phyloP scores from a whole-genome alignment of 2,797 vertebrate genomes.

The Glossophaga mutica region DNA sequence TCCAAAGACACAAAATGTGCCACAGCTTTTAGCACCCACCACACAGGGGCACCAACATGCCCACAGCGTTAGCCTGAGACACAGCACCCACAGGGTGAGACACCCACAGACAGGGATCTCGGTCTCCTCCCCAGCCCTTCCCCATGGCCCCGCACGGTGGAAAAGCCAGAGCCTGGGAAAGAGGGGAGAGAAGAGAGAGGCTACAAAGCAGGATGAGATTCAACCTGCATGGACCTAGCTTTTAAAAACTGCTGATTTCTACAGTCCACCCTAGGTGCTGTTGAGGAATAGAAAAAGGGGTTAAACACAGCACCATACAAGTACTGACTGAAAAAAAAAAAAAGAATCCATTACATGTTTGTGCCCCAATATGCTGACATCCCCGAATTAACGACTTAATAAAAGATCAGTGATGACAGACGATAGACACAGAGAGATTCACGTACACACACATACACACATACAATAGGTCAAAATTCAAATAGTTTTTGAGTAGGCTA shows the following conservation, averaged over 20 bases:
- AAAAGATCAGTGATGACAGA: background rate
- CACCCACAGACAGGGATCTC: fast-evolving
- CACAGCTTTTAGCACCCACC: background rate
- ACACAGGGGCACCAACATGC: background rate
- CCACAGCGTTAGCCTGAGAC: background rate
- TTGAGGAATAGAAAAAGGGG: background rate
- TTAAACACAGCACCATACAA: background rate
- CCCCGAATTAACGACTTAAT: background rate
- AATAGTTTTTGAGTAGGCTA: background rate
- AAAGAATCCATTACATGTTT: background rate
- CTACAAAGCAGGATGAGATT: background rate
- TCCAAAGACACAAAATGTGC: background rate
- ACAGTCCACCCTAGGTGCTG: background rate
- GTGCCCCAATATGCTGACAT: background rate
- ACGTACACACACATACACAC: background rate
- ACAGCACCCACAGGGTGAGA: background rate
- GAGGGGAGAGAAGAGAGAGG: background rate
- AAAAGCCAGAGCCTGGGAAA: background rate
- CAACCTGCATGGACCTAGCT: background rate
- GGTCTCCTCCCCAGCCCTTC: background rate
- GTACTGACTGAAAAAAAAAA: background rate
- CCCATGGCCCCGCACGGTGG: too few species aligned
- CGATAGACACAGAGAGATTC: background rate
- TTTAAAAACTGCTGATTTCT: background rate
- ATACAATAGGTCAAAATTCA: background rate